A percentile compares a stretch with the other conserved stretches of the same genome.
phyloP scores from a whole-genome alignment of 2,888 invertebrate species.

The Mythimna loreyi region DNA sequence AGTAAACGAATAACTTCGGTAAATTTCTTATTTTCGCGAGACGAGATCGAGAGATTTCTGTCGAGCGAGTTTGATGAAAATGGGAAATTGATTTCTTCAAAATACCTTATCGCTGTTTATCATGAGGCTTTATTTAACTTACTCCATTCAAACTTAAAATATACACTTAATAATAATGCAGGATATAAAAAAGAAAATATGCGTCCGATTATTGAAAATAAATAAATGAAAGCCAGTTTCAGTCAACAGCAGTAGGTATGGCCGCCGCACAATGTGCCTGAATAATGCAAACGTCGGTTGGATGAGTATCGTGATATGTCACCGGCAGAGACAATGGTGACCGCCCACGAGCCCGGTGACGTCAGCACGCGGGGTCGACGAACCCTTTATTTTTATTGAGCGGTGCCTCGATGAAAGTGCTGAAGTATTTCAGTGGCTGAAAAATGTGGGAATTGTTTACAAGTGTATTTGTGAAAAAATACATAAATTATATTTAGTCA shows the following conservation, averaged over 20 bases:
- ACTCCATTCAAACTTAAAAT: background rate
- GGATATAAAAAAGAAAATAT: background rate
- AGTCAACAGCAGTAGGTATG: slow-evolving; percentile 10
- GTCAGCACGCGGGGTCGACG: slow-evolving; percentile 64
- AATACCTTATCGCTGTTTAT: background rate
- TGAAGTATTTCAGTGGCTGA: slow-evolving; percentile 19
- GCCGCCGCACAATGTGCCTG: slow-evolving; percentile 31
- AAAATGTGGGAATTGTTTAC: slow-evolving; percentile 7
- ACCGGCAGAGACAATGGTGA: slow-evolving; percentile 47
- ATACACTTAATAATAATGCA: background rate
- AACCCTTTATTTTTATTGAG: slow-evolving; percentile 70
- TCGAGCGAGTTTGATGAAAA: background rate
- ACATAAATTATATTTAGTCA: background rate
- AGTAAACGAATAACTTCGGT: background rate
- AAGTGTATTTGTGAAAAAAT: background rate
- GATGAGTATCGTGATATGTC: slow-evolving; percentile 54
- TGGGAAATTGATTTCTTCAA: background rate
- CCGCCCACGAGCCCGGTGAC: slow-evolving; percentile 49
- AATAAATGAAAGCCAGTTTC: slow-evolving; percentile 4
- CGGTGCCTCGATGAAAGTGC: slow-evolving; percentile 35
- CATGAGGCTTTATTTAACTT: background rate
- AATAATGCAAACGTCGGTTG: slow-evolving; percentile 42
- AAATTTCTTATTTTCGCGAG: background rate
- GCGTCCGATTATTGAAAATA: slow-evolving; percentile 8
- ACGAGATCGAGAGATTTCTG: background rate